Percentiles rank a stretch among this genome's conserved stretches.
Conservation (phyloP, 2,888 invertebrate species). For the Drosophila hamatofila region DNA sequence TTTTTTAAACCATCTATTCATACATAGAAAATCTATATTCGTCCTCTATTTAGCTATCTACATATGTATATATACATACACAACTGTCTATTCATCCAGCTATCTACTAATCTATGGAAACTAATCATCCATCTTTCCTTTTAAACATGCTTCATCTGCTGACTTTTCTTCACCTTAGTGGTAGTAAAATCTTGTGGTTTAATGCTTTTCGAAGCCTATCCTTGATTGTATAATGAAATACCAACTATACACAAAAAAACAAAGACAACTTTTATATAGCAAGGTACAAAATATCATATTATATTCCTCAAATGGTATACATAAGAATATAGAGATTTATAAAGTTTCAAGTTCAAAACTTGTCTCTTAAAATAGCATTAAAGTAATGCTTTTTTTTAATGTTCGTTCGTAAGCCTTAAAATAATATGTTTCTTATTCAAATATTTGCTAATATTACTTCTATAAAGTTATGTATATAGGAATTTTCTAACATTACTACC, state of each 20-base stretch:
- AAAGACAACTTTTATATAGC: neutral
- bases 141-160: neutral
- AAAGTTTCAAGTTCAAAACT: no score
- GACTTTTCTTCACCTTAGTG: neutral
- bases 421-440: neutral
- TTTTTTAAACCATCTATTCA: no score
- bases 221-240: no score
- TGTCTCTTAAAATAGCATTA: no score
- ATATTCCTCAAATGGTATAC: neutral
- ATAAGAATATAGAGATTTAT: neutral
- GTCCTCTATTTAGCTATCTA: neutral
- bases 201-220: no score
- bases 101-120: neutral
- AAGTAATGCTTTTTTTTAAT: no score
- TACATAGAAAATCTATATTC: no score
- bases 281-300: neutral
- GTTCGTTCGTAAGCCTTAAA: no score
- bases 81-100: neutral
- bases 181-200: neutral
- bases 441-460: neutral
- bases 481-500: neutral
- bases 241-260: no score
- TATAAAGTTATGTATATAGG: neutral
- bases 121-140: no score
- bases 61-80: neutral